Conservation (phyloP, 1,140 invertebrate species). For the Zaprionus capensis region DNA sequence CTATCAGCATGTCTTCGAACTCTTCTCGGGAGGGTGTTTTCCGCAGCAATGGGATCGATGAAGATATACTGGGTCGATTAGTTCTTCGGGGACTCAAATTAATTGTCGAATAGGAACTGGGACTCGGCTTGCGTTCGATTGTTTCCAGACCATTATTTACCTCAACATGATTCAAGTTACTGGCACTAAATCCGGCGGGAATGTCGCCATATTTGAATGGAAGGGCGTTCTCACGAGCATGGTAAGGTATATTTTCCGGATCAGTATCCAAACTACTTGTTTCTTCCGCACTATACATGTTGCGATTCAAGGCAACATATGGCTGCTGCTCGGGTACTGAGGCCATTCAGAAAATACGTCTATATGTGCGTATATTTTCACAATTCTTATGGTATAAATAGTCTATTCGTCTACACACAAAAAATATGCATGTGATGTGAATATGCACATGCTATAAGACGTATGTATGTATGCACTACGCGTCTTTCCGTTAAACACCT, state of each 20-base stretch:
- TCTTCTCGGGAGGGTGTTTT: conserved; percentile 63
- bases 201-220: conserved; percentile 90
- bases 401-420: conserved; percentile 4
- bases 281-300: conserved; percentile 11
- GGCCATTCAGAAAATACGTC: conserved; percentile 25
- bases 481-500: not conserved
- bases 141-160: conserved; percentile 10
- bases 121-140: not conserved
- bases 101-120: conserved; percentile 13
- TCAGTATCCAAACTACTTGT: conserved; percentile 27
- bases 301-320: conserved; percentile 27
- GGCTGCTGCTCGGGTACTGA: conserved; percentile 16
- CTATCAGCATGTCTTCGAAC: conserved; percentile 67
- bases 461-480: not conserved
- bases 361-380: conserved; percentile 38
- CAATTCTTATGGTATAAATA: conserved; percentile 25
- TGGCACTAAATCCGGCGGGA: conserved; percentile 50
- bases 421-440: conserved; percentile 3
- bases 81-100: conserved; percentile 43
- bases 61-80: conserved; percentile 50
- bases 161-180: conserved; percentile 46
- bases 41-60: conserved; percentile 49
- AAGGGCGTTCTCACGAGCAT: conserved; percentile 89
- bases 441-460: not conserved
- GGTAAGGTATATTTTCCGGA: conserved; percentile 87